These are phyloP conservation scores for Corydoras sp. DNA, from an alignment of 2,113 vertebrate species.

Conservation along the genomic window DNA sequence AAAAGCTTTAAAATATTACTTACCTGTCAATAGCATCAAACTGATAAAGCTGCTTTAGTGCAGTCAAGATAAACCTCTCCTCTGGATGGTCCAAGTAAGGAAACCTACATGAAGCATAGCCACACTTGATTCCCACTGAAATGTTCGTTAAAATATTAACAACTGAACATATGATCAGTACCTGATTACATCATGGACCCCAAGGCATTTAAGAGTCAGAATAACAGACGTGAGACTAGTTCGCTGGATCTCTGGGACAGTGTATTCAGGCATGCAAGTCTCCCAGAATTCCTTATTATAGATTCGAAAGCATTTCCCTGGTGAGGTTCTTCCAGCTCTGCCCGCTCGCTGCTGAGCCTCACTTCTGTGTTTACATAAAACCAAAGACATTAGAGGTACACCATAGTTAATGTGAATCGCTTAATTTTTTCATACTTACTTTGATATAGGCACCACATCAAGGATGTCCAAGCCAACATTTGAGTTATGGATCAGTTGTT, in stretches of 20 bases:
- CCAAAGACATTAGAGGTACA: no score
- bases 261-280: conserved; percentile 88
- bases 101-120: conserved; percentile 66
- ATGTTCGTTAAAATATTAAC: neutral
- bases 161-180: conserved; percentile 45
- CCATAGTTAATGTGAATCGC: no score
- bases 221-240: conserved; percentile 86
- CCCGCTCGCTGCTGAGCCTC: conserved; percentile 88
- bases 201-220: conserved; percentile 91
- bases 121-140: neutral
- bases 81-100: conserved; percentile 90
- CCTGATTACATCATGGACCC: conserved; percentile 92
- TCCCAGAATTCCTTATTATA: conserved; percentile 90
- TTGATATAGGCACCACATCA: conserved; percentile 95
- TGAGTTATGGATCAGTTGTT: conserved; percentile 92
- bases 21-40: conserved; percentile 92
- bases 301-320: conserved; percentile 84
- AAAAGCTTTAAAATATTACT: conserved; percentile 33
- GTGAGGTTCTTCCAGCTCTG: conserved; percentile 81
- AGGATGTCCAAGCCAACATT: conserved; percentile 87
- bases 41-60: conserved; percentile 91
- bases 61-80: conserved; percentile 88
- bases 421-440: conserved; percentile 67
- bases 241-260: conserved; percentile 89
- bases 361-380: conserved; percentile 64